Percentiles rank a stretch among this genome's conserved stretches.
phyloP scores from a whole-genome alignment of 2,797 vertebrate species.

The Neosilurus mollespiculum region DNA sequence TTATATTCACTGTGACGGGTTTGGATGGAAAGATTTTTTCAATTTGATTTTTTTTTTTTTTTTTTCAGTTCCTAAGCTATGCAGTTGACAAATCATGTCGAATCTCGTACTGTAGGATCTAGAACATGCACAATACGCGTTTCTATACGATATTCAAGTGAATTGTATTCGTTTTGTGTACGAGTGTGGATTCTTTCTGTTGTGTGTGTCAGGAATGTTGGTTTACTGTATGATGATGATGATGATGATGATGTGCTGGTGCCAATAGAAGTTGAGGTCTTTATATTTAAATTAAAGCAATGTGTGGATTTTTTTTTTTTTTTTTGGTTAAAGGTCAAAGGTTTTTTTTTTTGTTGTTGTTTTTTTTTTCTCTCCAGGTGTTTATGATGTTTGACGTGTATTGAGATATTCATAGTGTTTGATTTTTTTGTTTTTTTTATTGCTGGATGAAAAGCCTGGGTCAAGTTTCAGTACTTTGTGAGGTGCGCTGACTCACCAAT shows the following conservation, averaged over 20 bases:
- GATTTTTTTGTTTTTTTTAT: too few species aligned
- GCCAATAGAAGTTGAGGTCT: not conserved
- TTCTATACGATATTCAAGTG: not conserved
- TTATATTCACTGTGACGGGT: conserved; percentile 35
- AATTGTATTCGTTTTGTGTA: not conserved
- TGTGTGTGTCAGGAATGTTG: conserved; percentile 42
- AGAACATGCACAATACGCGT: conserved; percentile 2
- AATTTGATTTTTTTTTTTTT: conserved; percentile 47
- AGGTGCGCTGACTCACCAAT: not conserved
- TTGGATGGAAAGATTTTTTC: conserved; percentile 42
- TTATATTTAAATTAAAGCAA: not conserved
- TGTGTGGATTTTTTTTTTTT: not conserved
- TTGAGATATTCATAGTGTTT: not conserved
- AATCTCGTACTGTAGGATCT: conserved; percentile 55
- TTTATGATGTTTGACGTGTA: not conserved
- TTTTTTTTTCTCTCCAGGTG: not conserved
- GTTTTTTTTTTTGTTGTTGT: not conserved
- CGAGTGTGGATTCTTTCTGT: conserved; percentile 1
- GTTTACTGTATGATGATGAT: not conserved
- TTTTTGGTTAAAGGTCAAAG: not conserved
- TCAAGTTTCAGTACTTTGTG: not conserved
- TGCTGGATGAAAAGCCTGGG: too few species aligned
- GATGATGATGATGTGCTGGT: not conserved
- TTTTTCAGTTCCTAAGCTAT: conserved; percentile 52
- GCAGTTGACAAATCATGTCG: conserved; percentile 56